Percentiles rank a stretch among this genome's conserved stretches.
These are phyloP conservation scores for Pantherophis guttatus DNA, from an alignment of 2,113 vertebrate species.

Conservation along the genomic window DNA sequence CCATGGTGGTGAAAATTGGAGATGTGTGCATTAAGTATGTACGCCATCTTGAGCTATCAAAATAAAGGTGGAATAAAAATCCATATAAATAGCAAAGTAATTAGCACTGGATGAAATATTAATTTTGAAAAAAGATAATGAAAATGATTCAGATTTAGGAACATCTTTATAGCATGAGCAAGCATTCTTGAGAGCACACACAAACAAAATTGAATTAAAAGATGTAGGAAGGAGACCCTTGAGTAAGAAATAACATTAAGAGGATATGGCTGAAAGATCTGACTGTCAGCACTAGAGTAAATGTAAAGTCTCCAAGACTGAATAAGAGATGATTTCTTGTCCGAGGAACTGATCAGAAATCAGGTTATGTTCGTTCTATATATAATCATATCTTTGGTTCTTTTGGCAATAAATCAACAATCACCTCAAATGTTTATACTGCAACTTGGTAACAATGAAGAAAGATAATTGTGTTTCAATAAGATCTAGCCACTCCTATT, in stretches of 20 bases:
- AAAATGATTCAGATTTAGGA: background rate
- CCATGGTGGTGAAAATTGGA: background rate
- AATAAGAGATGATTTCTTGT: background rate
- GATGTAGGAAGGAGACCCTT: no score
- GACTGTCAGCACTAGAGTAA: no score
- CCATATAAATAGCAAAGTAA: background rate
- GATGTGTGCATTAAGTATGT: background rate
- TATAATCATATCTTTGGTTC: background rate
- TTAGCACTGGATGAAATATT: background rate
- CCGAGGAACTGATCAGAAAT: background rate
- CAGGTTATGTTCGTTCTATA: background rate
- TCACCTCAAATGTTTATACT: background rate
- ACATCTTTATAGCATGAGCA: no score
- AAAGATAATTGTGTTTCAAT: background rate
- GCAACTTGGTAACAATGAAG: background rate
- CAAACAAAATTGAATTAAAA: no score
- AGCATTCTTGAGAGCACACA: no score
- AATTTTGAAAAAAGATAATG: background rate
- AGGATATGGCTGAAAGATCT: no score
- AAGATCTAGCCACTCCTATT: background rate
- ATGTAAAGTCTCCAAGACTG: background rate
- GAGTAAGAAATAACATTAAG: no score
- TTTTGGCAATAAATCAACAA: background rate
- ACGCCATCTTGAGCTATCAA: background rate
- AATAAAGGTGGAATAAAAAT: background rate